phyloP scores from a whole-genome alignment of 2,888 invertebrate species.

The Agrilus cyanescens region DNA sequence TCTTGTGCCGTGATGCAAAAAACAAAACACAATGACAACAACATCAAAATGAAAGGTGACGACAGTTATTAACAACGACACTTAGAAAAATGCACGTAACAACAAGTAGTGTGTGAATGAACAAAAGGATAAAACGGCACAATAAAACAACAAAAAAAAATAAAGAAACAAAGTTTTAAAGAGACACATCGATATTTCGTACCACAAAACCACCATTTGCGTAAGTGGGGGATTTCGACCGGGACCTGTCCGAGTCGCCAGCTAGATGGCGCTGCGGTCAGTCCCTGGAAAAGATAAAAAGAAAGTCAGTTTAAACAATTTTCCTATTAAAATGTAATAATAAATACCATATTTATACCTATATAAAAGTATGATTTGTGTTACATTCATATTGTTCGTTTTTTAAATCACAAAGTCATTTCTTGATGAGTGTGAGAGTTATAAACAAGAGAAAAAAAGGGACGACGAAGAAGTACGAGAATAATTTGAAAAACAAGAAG shows the following conservation, averaged over 20 bases:
- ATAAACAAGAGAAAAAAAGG: no score
- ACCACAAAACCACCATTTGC: constrained; percentile 38
- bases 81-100: constrained; percentile 13
- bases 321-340: no score
- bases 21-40: constrained; percentile 32
- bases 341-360: no score
- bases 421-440: constrained; percentile 10
- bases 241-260: constrained; percentile 36
- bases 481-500: no score
- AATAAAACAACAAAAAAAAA: constrained; percentile 13
- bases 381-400: no score
- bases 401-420: no score
- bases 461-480: no score
- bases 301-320: constrained; percentile 26
- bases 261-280: constrained; percentile 37
- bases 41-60: constrained; percentile 30
- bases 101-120: constrained; percentile 11
- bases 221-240: constrained; percentile 27
- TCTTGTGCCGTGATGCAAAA: constrained; percentile 28
- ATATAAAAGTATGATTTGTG: no score
- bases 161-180: constrained; percentile 20
- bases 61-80: constrained; percentile 20
- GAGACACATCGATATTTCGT: constrained; percentile 25
- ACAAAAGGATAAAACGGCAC: constrained; percentile 10
- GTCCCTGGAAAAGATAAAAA: constrained; percentile 36